Percentiles rank a stretch among this genome's conserved stretches.
These are phyloP conservation scores for Tychaedon coryphoeus DNA, from an alignment of 2,113 vertebrate genomes.

Conservation along the genomic window DNA sequence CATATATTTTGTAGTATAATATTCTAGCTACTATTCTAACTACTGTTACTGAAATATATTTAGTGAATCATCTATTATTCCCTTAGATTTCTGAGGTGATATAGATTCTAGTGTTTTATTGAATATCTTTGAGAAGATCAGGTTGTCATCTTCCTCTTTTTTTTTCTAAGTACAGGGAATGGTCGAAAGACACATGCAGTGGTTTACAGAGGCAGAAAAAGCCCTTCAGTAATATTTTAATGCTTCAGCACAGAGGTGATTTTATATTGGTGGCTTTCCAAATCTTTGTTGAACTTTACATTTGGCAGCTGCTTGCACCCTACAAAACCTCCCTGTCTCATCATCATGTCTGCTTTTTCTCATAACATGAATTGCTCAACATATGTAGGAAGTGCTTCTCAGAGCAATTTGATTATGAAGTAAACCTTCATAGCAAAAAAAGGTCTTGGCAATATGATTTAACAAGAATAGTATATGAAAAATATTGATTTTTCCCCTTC, in stretches of 20 bases:
- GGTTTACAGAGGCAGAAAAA: neutral
- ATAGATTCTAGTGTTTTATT: neutral
- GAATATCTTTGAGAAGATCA: neutral
- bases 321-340: neutral
- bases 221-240: neutral
- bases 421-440: neutral
- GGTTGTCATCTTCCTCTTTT: neutral
- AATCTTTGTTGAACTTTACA: neutral
- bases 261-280: neutral
- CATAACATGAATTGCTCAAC: neutral
- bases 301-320: neutral
- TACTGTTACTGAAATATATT: neutral
- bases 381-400: neutral
- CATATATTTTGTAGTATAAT: neutral
- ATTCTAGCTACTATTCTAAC: neutral
- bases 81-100: neutral
- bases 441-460: neutral
- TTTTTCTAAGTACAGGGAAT: neutral
- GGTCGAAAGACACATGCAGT: neutral
- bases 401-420: neutral
- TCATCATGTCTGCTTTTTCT: neutral
- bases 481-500: constrained; percentile 17
- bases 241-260: neutral
- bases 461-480: neutral
- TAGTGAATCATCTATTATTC: neutral